phyloP scores from a whole-genome alignment of 92 coral and sea anemone genomes.

The Palythoa grandiflora region DNA sequence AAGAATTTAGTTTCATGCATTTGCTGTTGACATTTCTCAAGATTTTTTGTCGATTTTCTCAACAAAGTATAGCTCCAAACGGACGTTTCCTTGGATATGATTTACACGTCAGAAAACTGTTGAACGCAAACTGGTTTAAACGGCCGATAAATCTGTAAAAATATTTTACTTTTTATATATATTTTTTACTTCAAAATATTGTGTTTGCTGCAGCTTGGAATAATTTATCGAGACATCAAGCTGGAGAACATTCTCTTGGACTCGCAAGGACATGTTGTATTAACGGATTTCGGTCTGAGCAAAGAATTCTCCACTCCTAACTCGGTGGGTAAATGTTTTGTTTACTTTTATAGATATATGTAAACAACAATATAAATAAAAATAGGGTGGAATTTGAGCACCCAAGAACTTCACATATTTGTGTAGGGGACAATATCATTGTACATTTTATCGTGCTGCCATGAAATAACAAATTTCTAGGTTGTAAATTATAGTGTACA shows the following conservation, averaged over 20 bases:
- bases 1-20: too few species aligned
- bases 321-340: conserved; percentile 71
- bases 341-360: conserved; percentile 1
- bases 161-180: neutral
- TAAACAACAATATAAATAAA: conserved; percentile 15
- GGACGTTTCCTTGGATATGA: too few species aligned
- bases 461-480: too few species aligned
- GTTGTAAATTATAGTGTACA: too few species aligned
- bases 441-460: too few species aligned
- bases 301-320: conserved; percentile 92
- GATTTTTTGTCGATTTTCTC: too few species aligned
- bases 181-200: neutral
- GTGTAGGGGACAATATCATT: neutral
- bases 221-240: conserved; percentile 97
- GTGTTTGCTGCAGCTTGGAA: conserved; percentile 87
- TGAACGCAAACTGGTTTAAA: too few species aligned
- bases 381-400: neutral
- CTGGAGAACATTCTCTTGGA: conserved; percentile 94
- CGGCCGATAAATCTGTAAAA: neutral
- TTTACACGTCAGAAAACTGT: too few species aligned
- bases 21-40: too few species aligned
- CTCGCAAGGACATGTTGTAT: conserved; percentile 93
- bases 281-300: conserved; percentile 98
- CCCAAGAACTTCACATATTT: neutral
- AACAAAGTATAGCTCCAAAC: too few species aligned